phyloP scores from a whole-genome alignment of 1,140 invertebrate species.

The Belonocnema kinseyi region DNA sequence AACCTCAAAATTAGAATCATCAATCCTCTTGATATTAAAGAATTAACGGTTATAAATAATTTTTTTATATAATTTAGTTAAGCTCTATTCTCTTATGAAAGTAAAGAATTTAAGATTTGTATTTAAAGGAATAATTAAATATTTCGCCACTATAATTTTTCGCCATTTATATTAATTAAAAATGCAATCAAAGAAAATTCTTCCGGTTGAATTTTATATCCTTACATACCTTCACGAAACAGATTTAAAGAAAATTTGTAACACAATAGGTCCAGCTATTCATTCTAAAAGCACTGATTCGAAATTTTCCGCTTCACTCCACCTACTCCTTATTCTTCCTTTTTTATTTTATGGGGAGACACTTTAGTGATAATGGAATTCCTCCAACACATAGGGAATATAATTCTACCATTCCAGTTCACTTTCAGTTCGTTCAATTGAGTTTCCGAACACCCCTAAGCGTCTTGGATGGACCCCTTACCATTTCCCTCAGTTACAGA shows the following conservation, averaged over 20 bases:
- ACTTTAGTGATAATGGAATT: constrained; percentile 31
- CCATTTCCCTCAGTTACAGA: not conserved
- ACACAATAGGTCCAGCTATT: constrained; percentile 22
- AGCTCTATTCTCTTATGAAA: too few species aligned
- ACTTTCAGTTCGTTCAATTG: constrained; percentile 24
- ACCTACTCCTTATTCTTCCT: constrained; percentile 3
- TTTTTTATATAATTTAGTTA: too few species aligned
- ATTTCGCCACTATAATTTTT: too few species aligned
- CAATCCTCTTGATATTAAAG: too few species aligned
- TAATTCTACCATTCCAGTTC: constrained; percentile 17
- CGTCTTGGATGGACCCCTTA: constrained; percentile 6
- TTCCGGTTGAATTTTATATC: not conserved
- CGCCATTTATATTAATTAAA: too few species aligned
- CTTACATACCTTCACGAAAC: constrained; percentile 12
- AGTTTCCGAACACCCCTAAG: constrained; percentile 22
- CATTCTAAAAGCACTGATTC: constrained; percentile 26
- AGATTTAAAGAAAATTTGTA: constrained; percentile 22
- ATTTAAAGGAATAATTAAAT: too few species aligned
- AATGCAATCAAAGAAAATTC: too few species aligned
- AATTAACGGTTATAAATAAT: too few species aligned
- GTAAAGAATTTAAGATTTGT: too few species aligned
- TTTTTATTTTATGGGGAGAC: constrained; percentile 24
- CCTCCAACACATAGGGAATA: constrained; percentile 9
- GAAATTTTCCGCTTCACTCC: constrained; percentile 28
- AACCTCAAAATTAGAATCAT: too few species aligned